phyloP scores from a whole-genome alignment of 2,888 invertebrate genomes.

The Drosophila anomelani region DNA sequence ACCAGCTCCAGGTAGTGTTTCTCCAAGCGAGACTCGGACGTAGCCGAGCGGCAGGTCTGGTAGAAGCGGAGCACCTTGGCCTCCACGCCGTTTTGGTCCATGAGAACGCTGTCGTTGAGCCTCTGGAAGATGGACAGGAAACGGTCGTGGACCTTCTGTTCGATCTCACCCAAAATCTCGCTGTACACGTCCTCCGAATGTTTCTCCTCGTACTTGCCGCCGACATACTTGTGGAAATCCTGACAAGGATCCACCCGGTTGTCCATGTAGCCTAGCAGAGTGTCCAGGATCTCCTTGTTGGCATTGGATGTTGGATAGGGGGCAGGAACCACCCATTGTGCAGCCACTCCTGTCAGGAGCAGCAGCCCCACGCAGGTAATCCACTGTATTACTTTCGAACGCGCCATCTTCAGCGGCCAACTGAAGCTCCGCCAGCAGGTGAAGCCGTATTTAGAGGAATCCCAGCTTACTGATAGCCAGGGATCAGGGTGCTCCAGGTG shows the following conservation, averaged over 20 bases:
- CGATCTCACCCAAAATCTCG: constrained; percentile 69
- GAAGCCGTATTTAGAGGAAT: constrained; percentile 19
- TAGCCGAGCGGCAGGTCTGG: constrained; percentile 58
- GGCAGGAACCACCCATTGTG: constrained; percentile 11
- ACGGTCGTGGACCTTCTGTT: constrained; percentile 64
- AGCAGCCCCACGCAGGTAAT: constrained; percentile 10
- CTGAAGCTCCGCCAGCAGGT: neutral
- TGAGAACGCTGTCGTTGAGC: constrained; percentile 11
- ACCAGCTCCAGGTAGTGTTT: constrained; percentile 65
- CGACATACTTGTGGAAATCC: constrained; percentile 74
- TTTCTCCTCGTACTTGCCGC: constrained; percentile 69
- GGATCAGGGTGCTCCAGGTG: constrained; percentile 11
- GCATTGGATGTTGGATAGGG: neutral
- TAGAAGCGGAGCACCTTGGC: constrained; percentile 65
- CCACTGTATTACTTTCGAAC: neutral
- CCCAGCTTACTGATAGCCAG: neutral
- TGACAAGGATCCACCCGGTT: constrained; percentile 61
- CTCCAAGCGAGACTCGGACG: constrained; percentile 13
- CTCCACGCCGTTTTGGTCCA: constrained; percentile 43
- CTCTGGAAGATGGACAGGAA: constrained; percentile 53
- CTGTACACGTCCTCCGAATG: constrained; percentile 51
- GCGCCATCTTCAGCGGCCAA: constrained; percentile 13
- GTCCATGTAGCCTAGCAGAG: constrained; percentile 59
- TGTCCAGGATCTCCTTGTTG: constrained; percentile 32
- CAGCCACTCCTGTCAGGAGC: constrained; percentile 6